Evolutionary conservation across 2,113 vertebrate genomes (phyloP), one percentile per base, ranked within the genome.

Genomic region (Aramus guarauna): DNA sequence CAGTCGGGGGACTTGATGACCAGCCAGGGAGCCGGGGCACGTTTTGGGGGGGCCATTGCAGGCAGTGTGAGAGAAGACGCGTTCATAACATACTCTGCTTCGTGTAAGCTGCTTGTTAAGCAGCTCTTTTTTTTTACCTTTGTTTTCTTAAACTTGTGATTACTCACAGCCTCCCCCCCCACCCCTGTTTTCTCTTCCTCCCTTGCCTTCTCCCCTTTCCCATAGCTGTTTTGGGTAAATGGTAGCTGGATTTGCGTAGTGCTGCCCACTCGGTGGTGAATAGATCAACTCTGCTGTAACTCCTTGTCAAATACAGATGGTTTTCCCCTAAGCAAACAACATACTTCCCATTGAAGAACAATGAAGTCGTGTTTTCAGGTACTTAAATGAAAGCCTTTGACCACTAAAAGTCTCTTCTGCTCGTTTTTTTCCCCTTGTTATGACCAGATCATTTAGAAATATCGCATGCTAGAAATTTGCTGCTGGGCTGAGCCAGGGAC

Each of bases 61-160:
- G 60, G 29, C 55, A 60, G 82, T 24, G 36, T 37, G 82, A 92
- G 81, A 77, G 73, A 48, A n/a, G 47, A 77, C 62, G 63, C 0
- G 1, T 79, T 97, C 29, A 5, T 50, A 85, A 52, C 14, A 9
- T 50, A 37, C 90, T 94, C 83, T 94, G 79, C 72, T 89, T 84
- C 21, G 0, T 45, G 59, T 63, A 79, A 41, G 39, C 39, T 41
- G 81, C 62, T 92, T 59, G 55, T 88, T 95, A 83, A 85, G 75
- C 43, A 63, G 82, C 36, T 58, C 12, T 48, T 80, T 77, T 77
- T 73, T 63, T 92, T 81, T 27, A n/a, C 36, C 39, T 63, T 17
- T 93, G 67, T 95, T 94, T 94, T 93, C 62, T 95, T 96, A 92
- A 90, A 82, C 66, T 59, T 64, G 53, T 75, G 83, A 81, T 89